phyloP scores from a whole-genome alignment of 2,888 invertebrate genomes.

The Heliconius cydno region DNA sequence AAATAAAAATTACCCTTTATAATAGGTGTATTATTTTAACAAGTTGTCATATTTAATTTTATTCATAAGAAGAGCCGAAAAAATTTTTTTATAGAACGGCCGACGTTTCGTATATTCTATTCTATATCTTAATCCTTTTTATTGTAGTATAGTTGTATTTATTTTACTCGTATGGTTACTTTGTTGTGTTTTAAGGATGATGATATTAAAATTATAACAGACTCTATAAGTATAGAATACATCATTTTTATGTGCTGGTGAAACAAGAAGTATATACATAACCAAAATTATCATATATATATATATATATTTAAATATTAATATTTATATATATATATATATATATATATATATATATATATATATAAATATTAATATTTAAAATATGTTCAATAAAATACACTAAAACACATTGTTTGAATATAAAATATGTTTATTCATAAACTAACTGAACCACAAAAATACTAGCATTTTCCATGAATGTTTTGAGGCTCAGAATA shows the following conservation, averaged over 20 bases:
- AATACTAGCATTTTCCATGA: not conserved
- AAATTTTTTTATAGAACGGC: not conserved
- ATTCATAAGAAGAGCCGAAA: not conserved
- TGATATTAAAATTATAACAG: not conserved
- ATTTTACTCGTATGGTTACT: not conserved
- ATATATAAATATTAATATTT: not conserved
- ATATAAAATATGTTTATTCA: not conserved
- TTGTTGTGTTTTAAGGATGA: not conserved
- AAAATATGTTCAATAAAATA: not conserved
- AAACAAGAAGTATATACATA: not conserved
- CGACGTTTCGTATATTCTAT: not conserved
- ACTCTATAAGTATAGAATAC: not conserved
- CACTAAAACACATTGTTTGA: not conserved
- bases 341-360: too few species aligned
- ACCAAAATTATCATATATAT: too few species aligned
- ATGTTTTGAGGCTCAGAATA: conserved; percentile 53
- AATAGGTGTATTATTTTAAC: not conserved
- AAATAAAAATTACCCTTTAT: not conserved
- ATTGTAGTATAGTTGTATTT: not conserved
- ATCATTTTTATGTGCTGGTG: not conserved
- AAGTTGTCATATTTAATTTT: not conserved
- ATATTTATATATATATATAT: not conserved
- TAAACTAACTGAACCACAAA: not conserved
- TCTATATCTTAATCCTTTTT: not conserved
- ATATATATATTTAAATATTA: not conserved